Evolutionary conservation across 2,113 vertebrate genomes (phyloP).

Genomic region (Dromaius novaehollandiae): DNA sequence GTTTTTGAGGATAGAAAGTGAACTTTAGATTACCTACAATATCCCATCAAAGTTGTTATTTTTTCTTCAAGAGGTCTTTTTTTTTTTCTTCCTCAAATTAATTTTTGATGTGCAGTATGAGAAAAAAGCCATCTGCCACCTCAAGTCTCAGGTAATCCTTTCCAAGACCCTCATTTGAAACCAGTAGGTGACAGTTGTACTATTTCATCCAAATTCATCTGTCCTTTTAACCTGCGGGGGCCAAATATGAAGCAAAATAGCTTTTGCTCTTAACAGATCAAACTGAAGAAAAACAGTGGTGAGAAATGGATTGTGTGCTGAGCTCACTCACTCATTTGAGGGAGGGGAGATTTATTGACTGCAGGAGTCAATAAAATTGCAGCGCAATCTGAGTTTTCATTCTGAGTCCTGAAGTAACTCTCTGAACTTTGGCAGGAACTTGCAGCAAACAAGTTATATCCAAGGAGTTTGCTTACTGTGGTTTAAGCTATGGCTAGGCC

Average conservation of each 20-base stretch:
- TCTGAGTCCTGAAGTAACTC: background rate
- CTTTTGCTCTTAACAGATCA: conserved; percentile 37
- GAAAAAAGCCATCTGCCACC: background rate
- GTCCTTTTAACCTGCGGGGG: conserved; percentile 6
- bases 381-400: background rate
- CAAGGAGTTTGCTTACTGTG: background rate
- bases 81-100: background rate
- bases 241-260: conserved; percentile 31
- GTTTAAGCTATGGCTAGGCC: background rate
- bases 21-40: background rate
- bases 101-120: conserved; percentile 1
- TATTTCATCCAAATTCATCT: conserved; percentile 49
- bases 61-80: background rate
- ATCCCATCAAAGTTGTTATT: background rate
- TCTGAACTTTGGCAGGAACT: background rate
- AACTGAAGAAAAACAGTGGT: conserved; percentile 34
- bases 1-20: background rate
- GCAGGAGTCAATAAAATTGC: conserved; percentile 36
- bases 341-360: conserved; percentile 25
- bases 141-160: background rate
- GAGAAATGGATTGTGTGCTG: conserved; percentile 13
- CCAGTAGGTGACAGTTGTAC: conserved; percentile 4
- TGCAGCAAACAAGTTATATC: background rate
- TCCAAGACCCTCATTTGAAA: conserved; percentile 20
- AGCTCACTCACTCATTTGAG: background rate